Conservation (phyloP, 2,797 vertebrate species). For the Microhierax caerulescens region DNA sequence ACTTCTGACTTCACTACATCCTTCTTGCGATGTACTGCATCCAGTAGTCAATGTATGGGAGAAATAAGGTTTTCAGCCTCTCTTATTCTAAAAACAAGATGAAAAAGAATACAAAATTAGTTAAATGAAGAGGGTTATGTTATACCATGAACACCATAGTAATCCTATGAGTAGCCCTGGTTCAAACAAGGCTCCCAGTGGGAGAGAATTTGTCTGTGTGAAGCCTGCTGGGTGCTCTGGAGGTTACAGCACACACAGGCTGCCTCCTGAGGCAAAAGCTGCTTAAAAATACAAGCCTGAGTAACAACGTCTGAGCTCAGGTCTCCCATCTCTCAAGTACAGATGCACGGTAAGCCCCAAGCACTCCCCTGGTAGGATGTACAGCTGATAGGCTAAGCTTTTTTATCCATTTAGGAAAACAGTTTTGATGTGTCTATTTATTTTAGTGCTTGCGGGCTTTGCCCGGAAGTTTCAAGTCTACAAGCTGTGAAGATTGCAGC, state of each 20-base stretch:
- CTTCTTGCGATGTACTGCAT: not conserved
- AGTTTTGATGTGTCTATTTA: not conserved
- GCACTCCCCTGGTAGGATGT: not conserved
- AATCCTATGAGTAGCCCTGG: not conserved
- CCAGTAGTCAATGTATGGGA: not conserved
- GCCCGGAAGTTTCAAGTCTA: not conserved
- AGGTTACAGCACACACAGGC: not conserved
- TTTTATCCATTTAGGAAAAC: not conserved
- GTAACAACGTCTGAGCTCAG: not conserved
- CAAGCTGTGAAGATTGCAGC: not conserved
- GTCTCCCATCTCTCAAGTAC: not conserved
- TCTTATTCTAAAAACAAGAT: not conserved
- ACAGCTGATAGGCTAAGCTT: not conserved
- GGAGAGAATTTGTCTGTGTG: not conserved
- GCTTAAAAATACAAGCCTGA: not conserved
- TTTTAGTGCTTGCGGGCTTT: not conserved
- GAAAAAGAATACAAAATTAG: not conserved
- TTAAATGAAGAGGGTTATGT: not conserved
- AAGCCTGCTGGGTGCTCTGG: not conserved
- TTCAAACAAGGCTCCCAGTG: not conserved
- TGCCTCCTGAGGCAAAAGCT: not conserved
- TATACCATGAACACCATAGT: not conserved
- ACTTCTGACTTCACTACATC: not conserved
- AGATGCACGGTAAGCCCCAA: not conserved
- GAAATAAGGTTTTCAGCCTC: not conserved